These are phyloP conservation scores for Gopherus flavomarginatus DNA, from an alignment of 2,113 vertebrate species.

Conservation along the genomic window DNA sequence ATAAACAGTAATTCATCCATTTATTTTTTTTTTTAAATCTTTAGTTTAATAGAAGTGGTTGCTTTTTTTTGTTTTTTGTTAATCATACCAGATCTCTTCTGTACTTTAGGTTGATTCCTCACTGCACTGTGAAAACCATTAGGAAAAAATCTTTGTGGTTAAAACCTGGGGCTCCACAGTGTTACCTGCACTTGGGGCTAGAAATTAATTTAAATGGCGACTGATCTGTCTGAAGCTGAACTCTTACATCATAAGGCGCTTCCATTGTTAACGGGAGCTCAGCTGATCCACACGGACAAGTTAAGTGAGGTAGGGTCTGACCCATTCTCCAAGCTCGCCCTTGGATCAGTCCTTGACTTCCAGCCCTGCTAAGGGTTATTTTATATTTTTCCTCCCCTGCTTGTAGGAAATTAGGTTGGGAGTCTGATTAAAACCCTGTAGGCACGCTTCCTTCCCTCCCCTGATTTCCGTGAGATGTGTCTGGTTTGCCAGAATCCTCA, in stretches of 20 bases:
- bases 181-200: conserved; percentile 81
- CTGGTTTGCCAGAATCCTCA: conserved; percentile 12
- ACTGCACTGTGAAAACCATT: conserved; percentile 81
- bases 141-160: conserved; percentile 84
- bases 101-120: conserved; percentile 85
- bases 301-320: conserved; percentile 86
- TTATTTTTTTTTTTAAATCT: conserved; percentile 32
- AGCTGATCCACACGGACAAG: conserved; percentile 85
- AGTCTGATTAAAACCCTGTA: conserved; percentile 25
- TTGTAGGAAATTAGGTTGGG: conserved; percentile 49
- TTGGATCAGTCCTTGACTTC: conserved; percentile 80
- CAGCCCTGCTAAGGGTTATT: conserved; percentile 69
- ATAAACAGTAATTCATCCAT: conserved; percentile 51
- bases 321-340: conserved; percentile 79
- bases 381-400: conserved; percentile 48
- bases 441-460: conserved; percentile 54
- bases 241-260: conserved; percentile 84
- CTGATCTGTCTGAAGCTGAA: conserved; percentile 85
- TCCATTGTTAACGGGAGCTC: conserved; percentile 85
- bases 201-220: conserved; percentile 84
- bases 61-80: conserved; percentile 71
- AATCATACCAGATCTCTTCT: conserved; percentile 84
- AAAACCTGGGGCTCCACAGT: conserved; percentile 83
- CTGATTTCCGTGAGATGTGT: conserved; percentile 23
- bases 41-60: conserved; percentile 59